Base-by-base conservation (phyloP, 2,113 vertebrate species). In the Sinocyclocheilus rhinocerous region DNA sequence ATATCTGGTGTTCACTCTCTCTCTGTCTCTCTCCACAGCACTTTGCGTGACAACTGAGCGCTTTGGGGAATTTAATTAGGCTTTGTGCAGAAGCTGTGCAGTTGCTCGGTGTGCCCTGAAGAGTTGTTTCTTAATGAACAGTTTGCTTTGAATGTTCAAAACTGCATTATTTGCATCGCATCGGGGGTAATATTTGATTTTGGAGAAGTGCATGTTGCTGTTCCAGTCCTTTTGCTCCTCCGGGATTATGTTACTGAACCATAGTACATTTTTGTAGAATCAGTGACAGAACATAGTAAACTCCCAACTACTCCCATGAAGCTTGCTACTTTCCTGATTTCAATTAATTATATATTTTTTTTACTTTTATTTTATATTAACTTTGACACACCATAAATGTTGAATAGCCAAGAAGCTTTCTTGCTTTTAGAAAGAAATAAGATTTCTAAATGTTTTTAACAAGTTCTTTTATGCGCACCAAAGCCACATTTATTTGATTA, bases 181-280 rank as follows among this genome's bases (percentile, higher is more conserved):
- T 85, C 70, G 33, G 45, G 24, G 42, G 48, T 85, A 26, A 50
- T 52, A 78, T 78, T 9, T 29, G n/a, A 52, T 63, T 72, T 87
- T 42, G 3, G 77, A 63, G 18, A 72, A 55, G 67, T 20, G 67
- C 18, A 39, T 73, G 20, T 42, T 12, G 10, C 20, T n/a, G 20
- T 45, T 42, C 4, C 10, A 67, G 18, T 22, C 9, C 11, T 18
- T 22, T 72, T 42, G 36, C 20, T 73, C 70, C 36, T 9, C 0
- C 11, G 36, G 36, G 70, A 73, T 73, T 45, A 36, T 81, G 61
- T 55, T 77, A 29, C 3, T 29, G 24, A 55, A 55, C 26, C 11
- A 82, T 87, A 92, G 87, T 88, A 72, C 29, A 57, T 36, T 48
- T 76, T 20, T 22, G 20, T 18, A 22, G 69, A 72, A 18, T 39